Base-by-base conservation (phyloP, 2,113 vertebrate genomes). In the Urocolius indicus region DNA sequence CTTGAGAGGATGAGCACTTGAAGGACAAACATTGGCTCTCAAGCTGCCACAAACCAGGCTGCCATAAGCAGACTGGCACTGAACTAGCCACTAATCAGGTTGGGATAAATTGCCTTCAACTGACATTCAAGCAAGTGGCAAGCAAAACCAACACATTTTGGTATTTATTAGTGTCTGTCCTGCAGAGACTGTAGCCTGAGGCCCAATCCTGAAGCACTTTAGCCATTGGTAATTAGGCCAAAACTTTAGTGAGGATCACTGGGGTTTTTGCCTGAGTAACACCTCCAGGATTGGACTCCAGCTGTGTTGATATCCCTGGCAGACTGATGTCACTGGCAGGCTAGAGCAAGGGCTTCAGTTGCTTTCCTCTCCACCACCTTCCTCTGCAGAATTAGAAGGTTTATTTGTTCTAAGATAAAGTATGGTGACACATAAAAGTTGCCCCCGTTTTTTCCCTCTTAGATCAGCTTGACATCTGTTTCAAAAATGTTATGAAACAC, bases 81-180 rank as follows among this genome's bases (percentile, higher is more conserved):
- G 96, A 95, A 89, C 96, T 88, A 96, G 84, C 57, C 84, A 43
- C 90, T 98, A 98, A 98, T 98, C 95, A 46, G 96, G 97, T 98
- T 97, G 98, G 89, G 83, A 94, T 81, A 85, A 97, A 97, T 94
- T 94, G 90, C 96, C 96, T 97, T 88, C 94, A 95, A 93, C 86
- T 96, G 97, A 94, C 97, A 95, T 62, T 87, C 91, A 54, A 19
- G 16, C 45, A 30, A 1, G 5, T 18, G 11, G 58, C 12, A 21
- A 66, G 43, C 57, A 67, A 72, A 87, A 59, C 6, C 34, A 48
- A 6, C 8, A 10, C 26, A 3, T 29, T 29, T 49, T 46, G 65
- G 49, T 5, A 16, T 52, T 41, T n/a, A 11, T 19, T 73, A 67
- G 24, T 0, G 0, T 36, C 14, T 4, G 4, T 27, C 10, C 43